Evolutionary conservation across 2,113 vertebrate species (phyloP).

Genomic region (Hippolais icterina): DNA sequence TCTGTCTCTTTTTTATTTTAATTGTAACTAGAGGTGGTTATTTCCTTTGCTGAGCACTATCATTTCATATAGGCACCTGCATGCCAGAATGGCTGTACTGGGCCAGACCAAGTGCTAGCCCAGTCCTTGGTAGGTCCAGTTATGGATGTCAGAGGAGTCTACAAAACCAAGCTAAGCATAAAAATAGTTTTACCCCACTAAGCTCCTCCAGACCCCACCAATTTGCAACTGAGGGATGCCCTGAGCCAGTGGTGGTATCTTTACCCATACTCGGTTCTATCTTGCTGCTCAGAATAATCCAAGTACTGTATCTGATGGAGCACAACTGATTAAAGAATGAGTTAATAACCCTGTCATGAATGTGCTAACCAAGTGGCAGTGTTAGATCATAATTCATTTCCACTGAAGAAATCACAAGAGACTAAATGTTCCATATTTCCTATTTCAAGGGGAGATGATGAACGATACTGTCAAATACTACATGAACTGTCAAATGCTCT

Average conservation of each 20-base stretch:
- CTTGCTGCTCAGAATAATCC: neutral
- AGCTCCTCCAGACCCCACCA: neutral
- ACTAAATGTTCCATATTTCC: accelerated
- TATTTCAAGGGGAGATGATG: neutral
- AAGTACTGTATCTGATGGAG: neutral
- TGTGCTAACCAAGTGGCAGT: neutral
- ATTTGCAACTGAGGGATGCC: neutral
- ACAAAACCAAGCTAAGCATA: neutral
- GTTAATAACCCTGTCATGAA: neutral
- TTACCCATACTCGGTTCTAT: neutral
- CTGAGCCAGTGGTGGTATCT: neutral
- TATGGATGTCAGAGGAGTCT: neutral
- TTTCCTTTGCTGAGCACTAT: neutral
- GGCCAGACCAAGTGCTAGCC: neutral
- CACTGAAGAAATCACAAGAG: neutral
- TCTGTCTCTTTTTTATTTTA: neutral
- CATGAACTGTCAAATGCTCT: neutral
- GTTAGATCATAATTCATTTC: neutral
- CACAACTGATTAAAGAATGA: neutral
- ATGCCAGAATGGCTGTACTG: neutral
- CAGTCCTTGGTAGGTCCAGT: neutral
- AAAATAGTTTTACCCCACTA: neutral
- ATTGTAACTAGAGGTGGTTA: neutral
- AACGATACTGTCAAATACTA: neutral
- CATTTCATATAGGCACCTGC: accelerated